Evolutionary conservation across 2,888 invertebrate species (phyloP).

Genomic region (Napeogenes inachia): DNA sequence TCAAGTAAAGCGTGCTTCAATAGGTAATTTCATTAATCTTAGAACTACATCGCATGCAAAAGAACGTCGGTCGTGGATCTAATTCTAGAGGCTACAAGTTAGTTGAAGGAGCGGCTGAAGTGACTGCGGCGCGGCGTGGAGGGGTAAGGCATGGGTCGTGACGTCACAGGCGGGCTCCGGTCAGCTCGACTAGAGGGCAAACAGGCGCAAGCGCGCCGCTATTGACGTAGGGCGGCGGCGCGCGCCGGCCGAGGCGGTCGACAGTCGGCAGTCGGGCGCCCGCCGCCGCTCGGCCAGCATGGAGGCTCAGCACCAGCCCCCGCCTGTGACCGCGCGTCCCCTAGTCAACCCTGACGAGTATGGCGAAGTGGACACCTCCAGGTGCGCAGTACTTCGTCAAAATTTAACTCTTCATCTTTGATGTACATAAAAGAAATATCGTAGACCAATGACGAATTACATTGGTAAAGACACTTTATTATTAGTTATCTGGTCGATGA

Average conservation of each 20-base stretch:
- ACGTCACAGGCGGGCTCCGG: slow-evolving; percentile 13
- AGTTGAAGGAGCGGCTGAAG: background rate
- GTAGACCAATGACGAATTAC: background rate
- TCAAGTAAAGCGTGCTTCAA: background rate
- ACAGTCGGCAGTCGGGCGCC: slow-evolving; percentile 31
- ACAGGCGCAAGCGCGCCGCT: slow-evolving; percentile 18
- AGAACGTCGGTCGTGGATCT: background rate
- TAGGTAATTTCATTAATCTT: background rate
- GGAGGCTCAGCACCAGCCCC: slow-evolving; percentile 45
- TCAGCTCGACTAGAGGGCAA: slow-evolving; percentile 8
- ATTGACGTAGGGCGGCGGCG: slow-evolving; percentile 21
- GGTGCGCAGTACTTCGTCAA: slow-evolving; percentile 66
- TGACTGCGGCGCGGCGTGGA: slow-evolving; percentile 3
- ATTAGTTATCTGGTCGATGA: too few species aligned
- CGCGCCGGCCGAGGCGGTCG: slow-evolving; percentile 23
- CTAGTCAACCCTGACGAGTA: slow-evolving; percentile 88
- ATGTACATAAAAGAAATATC: background rate
- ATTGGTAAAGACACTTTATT: too few species aligned
- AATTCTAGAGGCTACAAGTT: background rate
- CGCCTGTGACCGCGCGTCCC: slow-evolving; percentile 74
- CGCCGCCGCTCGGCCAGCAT: slow-evolving; percentile 46
- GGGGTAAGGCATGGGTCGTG: slow-evolving; percentile 9
- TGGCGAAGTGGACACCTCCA: slow-evolving; percentile 90
- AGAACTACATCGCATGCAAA: background rate
- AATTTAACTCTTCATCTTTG: background rate